Conservation (phyloP, 2,888 invertebrate species). For the Cartodere bifasciata region DNA sequence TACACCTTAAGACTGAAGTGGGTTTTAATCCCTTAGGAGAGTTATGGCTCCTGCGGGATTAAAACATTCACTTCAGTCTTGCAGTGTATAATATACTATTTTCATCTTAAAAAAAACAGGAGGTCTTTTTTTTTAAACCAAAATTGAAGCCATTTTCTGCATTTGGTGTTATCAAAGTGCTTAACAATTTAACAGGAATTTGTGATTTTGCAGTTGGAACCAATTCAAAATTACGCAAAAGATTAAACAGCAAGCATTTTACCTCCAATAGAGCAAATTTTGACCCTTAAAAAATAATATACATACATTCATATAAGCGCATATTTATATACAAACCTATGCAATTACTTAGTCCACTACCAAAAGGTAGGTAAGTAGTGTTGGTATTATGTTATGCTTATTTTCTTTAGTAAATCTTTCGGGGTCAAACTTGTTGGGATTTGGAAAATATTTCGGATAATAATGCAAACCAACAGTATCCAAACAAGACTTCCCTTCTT, state of each 20-base stretch:
- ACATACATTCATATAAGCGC: too few relatives aligned
- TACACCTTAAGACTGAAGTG: too few relatives aligned
- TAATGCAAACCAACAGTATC: slow-evolving; percentile 39
- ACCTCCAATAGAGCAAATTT: slow-evolving; percentile 25
- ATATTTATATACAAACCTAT: too few relatives aligned
- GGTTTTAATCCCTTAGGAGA: too few relatives aligned
- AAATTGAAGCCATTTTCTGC: slow-evolving; percentile 24
- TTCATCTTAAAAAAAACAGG: too few relatives aligned
- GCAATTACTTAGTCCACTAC: slow-evolving; percentile 32
- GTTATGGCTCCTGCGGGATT: too few relatives aligned
- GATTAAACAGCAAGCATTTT: slow-evolving; percentile 20
- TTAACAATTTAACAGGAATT: slow-evolving; percentile 21
- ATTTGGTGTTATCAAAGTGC: slow-evolving; percentile 13
- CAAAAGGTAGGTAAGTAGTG: slow-evolving; percentile 42
- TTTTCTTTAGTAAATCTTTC: slow-evolving; percentile 36
- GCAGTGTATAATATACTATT: too few relatives aligned
- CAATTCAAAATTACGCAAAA: slow-evolving; percentile 21
- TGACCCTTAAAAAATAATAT: too few relatives aligned
- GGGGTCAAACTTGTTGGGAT: slow-evolving; percentile 40
- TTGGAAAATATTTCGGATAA: slow-evolving; percentile 42
- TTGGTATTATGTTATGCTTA: slow-evolving; percentile 36
- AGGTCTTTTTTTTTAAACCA: slow-evolving; percentile 20
- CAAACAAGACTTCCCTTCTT: slow-evolving; percentile 36
- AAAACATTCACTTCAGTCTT: too few relatives aligned
- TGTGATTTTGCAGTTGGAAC: slow-evolving; percentile 20